A percentile compares a stretch with the other conserved stretches of the same genome.
Evolutionary conservation across 1,140 invertebrate species (phyloP).

Genomic region (Drosophila pachea): DNA sequence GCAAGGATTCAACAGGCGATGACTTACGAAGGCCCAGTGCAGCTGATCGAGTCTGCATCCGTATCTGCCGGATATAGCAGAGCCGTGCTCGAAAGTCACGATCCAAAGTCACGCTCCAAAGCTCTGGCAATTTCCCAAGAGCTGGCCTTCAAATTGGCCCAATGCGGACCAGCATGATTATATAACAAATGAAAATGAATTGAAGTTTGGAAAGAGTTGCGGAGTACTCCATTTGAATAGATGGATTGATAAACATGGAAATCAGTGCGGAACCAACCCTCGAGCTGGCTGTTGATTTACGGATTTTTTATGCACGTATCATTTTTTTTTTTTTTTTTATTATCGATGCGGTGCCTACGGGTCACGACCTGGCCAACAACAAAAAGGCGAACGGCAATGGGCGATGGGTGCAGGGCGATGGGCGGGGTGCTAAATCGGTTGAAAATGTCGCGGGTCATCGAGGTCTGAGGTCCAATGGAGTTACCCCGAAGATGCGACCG

Average conservation of each 20-base stretch:
- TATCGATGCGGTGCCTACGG: conserved; percentile 6
- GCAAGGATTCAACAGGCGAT: background rate
- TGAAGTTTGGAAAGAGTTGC: conserved; percentile 6
- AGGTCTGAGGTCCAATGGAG: conserved; percentile 54
- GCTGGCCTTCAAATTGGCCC: background rate
- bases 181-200: conserved; percentile 7
- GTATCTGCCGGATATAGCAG: no score
- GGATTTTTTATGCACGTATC: background rate
- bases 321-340: conserved; percentile 1
- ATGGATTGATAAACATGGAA: conserved; percentile 23
- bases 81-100: no score
- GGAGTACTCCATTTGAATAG: conserved; percentile 26
- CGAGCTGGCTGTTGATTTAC: conserved; percentile 2
- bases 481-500: conserved; percentile 73
- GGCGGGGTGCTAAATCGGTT: conserved; percentile 58
- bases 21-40: no score
- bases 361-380: conserved; percentile 49
- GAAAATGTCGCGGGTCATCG: conserved; percentile 55
- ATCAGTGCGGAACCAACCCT: conserved; percentile 29
- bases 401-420: no score
- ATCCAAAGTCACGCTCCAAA: background rate
- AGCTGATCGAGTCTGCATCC: conserved; percentile 1
- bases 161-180: conserved; percentile 26
- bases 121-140: conserved; percentile 2
- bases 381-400: conserved; percentile 24